Base-by-base conservation (phyloP, 2,888 invertebrate species). In the Heliconius erato region DNA sequence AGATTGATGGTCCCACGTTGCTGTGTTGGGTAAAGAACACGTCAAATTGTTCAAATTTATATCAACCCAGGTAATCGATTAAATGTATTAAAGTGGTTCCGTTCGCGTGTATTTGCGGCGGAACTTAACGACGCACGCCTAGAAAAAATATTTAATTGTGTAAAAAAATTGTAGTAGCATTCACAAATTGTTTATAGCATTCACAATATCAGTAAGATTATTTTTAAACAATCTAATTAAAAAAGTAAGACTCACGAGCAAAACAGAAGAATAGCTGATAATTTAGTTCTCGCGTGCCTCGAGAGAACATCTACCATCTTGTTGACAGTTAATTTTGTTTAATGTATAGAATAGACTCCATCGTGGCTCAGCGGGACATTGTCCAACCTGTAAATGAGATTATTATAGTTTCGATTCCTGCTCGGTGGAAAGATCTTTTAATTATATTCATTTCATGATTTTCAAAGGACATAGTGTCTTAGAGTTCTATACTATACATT, bases 1-100 rank as follows among this genome's bases (percentile, higher is more conserved):
- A 83, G 85, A 86, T 86, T 85, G 84, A 86, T 85, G 78, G 76
- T 79, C 71, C 63, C 80, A 7, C 12, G n/a, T 26, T 6, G 77
- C 19, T 9, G 19, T 78, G 35, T 59, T 35, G 32, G 59, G 23
- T 9, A 40, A 26, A 26, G 16, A 26, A 16, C 3, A 44, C 14
- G 71, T 26, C 7, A 44, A 26, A 7, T 72, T n/a, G 7, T 44
- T 44, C 1, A 32, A 32, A 68, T 54, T 54, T 54, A 54, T 54
- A 54, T 54, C 7, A 7, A 54, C 19, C 3, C 6, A 23, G 23
- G 7, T 54, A 54, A 54, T 54, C 19, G 54, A 54, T 19, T 7
- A 54, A 54, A 54, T 7, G 6, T 6, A 54, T 23, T 19, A 54
- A 19, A 54, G 40, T 40, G 11, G 40, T 40, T 11, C 11, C 40